Evolutionary conservation across 35 echinoderm and acorn worm species (phyloP).

Genomic region (Amphiura filiformis): DNA sequence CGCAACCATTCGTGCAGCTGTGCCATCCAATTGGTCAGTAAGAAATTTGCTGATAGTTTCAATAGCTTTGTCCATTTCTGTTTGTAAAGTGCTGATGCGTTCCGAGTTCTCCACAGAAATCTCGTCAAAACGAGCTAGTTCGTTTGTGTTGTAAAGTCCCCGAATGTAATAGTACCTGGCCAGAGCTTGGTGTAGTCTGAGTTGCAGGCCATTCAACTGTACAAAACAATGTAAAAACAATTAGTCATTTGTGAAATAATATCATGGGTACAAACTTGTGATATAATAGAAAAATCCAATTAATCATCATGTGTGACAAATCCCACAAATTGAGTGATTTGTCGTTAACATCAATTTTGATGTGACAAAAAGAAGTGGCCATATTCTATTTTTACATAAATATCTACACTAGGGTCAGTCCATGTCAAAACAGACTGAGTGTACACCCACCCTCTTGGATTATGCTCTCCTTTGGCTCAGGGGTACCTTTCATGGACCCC

Average conservation of each 20-base stretch:
- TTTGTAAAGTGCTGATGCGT: slow-evolving; percentile 46
- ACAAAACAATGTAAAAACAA: not conserved
- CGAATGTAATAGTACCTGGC: slow-evolving; percentile 80
- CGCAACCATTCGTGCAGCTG: slow-evolving; percentile 70
- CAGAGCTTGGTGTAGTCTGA: slow-evolving; percentile 77
- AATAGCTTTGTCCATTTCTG: slow-evolving; percentile 83
- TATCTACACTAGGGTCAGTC: no score
- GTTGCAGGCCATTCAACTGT: slow-evolving; percentile 87
- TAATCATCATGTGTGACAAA: no score
- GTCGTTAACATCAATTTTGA: no score
- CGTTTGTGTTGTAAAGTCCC: slow-evolving; percentile 78
- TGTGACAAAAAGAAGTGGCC: no score
- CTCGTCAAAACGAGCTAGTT: slow-evolving; percentile 78
- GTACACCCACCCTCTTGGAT: no score
- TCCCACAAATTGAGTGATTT: no score
- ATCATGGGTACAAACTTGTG: no score
- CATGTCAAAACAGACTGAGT: no score
- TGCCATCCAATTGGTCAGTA: slow-evolving; percentile 82
- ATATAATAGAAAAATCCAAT: no score
- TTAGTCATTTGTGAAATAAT: not conserved
- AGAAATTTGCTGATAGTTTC: slow-evolving; percentile 86
- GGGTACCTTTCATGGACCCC: no score
- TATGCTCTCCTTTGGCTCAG: no score
- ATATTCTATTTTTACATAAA: no score
- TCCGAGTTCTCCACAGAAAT: slow-evolving; percentile 64